Evolutionary conservation across 2,113 vertebrate genomes (phyloP), one percentile per base, ranked within the genome.

Genomic region (Hippolais icterina): DNA sequence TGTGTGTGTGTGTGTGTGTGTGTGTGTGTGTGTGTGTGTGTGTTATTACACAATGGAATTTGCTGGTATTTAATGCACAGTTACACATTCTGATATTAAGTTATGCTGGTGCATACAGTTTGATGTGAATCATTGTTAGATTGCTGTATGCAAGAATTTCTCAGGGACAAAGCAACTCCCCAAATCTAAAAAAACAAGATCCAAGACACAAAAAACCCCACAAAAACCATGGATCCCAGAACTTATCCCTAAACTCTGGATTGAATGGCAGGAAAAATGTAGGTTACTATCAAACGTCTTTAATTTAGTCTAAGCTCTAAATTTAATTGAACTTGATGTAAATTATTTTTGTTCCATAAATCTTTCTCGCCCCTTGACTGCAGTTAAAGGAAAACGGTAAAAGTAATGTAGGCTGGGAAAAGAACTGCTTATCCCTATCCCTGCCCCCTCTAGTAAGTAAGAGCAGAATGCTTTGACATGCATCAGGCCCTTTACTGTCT

Each of bases 181-280:
- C 65, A 60, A 85, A 33, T 53, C 33, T 80, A 52, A 68, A 44
- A 5, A 46, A n/a, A 60, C 29, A 69, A 57, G 19, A 39, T 71
- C 9, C 0, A 0, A 83, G 42, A 49, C 23, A 28, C 20, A 28
- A 42, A 68, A 69, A 72, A 61, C 12, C 0, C 4, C 1, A 0
- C 11, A 37, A 68, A 80, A 87, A 54, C 22, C 7, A 22, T 20
- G 25, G 64, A 68, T 88, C 35, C n/a, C 27, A 68, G 33, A 76
- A 89, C 1, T 35, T 53, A 68, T 33, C 47, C 28, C 25, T 88
- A 54, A 94, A 22, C 17, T 85, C 57, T 85, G 23, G 35, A 39
- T 18, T 53, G 12, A 87, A 63, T 50, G 35, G 20, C 52, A 85
- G 39, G 17, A 59, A 75, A 72, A 89, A 35, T 33, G 33, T 59